Base-by-base conservation (phyloP, 2,797 vertebrate species). In the Intellagama lesueurii region DNA sequence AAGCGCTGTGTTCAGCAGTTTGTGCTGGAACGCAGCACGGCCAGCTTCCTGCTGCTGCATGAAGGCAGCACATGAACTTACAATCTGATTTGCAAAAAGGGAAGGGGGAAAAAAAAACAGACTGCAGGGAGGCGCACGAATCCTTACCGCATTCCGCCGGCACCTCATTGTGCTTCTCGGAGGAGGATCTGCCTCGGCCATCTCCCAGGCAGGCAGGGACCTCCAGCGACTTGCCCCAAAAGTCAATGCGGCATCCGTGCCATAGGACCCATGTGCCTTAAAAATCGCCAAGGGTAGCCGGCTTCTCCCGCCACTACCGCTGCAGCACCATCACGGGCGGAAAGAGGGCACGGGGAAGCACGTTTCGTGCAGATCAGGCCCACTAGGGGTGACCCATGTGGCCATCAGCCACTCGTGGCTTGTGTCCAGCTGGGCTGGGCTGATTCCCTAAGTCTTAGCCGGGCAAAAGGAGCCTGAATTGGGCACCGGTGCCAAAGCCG, bases 131-230 rank as follows among this genome's bases (percentile, higher is more conserved):
- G 70, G 83, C 69, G 87, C 60, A 64, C 19, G 88, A 90, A 90
- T 85, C 90, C 95, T 98, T 98, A 99, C 98, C 98, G 97, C 97
- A 96, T 96, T 97, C 96, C 98, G 97, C 90, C 96, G 97, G 88
- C 97, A 97, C 96, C 97, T 96, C 95, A 96, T 97, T 94, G 96
- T 92, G 94, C 96, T 93, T 96, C 97, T 95, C 87, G 94, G 97
- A 94, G 94, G 97, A 94, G 95, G 95, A 95, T 96, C 96, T 92
- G 96, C 97, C 95, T 98, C 98, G 68, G 97, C 95, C 98, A 98
- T 98, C 89, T 94, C 93, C 90, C 88, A 89, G 82, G 89, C 85
- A 87, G 75, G 91, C 73, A 73, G 49, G 9, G 91, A 72, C 85
- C 26, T 19, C 2, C 68, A 89, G 87, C 90, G 83, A 40, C 91